A percentile compares a stretch with the other conserved stretches of the same genome.
Conservation (phyloP, 2,113 vertebrate species). For the Percina caprodes region DNA sequence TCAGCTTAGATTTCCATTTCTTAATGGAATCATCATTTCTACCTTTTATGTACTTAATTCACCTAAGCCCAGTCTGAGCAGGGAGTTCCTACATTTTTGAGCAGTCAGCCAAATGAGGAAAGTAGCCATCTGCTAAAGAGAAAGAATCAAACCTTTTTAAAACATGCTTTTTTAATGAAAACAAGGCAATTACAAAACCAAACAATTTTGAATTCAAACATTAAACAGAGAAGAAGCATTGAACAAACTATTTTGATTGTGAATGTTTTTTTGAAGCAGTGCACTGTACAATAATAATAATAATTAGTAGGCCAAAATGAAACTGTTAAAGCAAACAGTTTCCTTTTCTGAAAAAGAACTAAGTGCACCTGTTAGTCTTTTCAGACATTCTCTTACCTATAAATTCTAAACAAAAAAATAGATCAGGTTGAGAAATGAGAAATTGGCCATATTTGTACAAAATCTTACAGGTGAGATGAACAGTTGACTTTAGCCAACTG, state of each 20-base stretch:
- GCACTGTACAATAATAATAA: not conserved
- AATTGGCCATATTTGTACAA: not conserved
- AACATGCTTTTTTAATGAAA: not conserved
- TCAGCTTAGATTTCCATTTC: constrained; percentile 1
- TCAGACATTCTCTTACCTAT: not conserved
- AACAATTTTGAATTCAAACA: not conserved
- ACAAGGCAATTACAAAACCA: not conserved
- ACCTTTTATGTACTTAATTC: constrained; percentile 9
- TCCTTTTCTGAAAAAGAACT: not conserved
- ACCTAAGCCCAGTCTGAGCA: not conserved
- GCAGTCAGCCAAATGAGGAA: not conserved
- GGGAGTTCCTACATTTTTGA: not conserved
- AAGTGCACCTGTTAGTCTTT: not conserved
- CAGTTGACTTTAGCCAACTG: not conserved
- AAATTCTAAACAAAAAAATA: not conserved
- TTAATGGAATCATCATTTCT: not conserved
- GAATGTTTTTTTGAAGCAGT: not conserved
- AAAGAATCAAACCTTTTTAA: not conserved
- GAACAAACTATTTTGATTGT: not conserved
- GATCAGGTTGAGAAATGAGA: not conserved
- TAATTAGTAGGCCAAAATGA: not conserved
- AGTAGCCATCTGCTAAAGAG: not conserved
- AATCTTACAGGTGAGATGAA: not conserved
- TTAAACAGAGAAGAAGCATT: not conserved
- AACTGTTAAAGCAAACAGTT: not conserved